Evolutionary conservation across 1,140 invertebrate species (phyloP), one percentile per base, ranked within the genome.

Genomic region (Plodia interpunctella): DNA sequence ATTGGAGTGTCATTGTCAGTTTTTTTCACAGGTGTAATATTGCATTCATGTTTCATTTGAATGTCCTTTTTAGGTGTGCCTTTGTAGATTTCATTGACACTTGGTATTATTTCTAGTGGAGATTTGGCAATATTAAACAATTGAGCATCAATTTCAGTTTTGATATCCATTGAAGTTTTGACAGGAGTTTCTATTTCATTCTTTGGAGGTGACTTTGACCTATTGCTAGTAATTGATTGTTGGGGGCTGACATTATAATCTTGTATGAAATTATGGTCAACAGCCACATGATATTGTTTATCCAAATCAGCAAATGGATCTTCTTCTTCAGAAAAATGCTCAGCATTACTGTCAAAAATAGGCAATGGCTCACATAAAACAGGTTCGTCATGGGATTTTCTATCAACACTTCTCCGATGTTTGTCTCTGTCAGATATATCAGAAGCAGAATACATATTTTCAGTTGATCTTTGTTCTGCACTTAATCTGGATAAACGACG

Each of bases 241-340:
- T 69, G 62, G 11, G 67, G 57, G 65, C 51, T 72, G 51, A 70
- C 62, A 38, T 79, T 72, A 68, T 85, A 77, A 65, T 62, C 66
- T 62, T 83, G 77, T 59, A 87, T 78, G 53, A 89, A 89, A 60
- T 78, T 83, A 57, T 75, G 82, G 66, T 89, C 87, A 50, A 89
- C 87, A 53, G 74, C 79, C 49, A 89, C 83, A 80, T 89, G 87
- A 70, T 89, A 89, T 50, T 89, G 87, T 17, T 78, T 81, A 64
- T 88, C 87, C 28, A 89, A 65, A 60, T 88, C 85, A 52, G 79
- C 85, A 76, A 89, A 89, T 25, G 87, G 78, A 64, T 88, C 80
- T 57, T 89, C 84, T 21, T 87, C 84, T 25, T 88, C 87, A 38
- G 76, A 78, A 9, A 78, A 25, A 17, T 74, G 71, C 30, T 81